These are phyloP conservation scores for Cantharis rustica DNA, from an alignment of 2,888 invertebrate species.

Conservation along the genomic window DNA sequence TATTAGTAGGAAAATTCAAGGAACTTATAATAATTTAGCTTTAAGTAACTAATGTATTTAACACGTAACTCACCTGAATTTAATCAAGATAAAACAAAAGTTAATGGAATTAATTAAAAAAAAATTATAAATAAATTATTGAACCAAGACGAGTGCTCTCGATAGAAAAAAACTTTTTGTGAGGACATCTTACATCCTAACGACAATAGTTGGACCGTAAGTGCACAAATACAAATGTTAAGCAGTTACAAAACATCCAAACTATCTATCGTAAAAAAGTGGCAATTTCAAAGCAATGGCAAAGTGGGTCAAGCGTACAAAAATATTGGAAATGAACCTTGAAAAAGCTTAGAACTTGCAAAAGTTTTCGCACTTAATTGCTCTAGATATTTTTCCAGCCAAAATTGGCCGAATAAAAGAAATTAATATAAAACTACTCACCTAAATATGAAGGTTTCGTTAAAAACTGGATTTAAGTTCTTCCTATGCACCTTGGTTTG, in stretches of 20 bases:
- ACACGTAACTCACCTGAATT: background rate
- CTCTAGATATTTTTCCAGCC: background rate
- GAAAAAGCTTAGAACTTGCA: background rate
- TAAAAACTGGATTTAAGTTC: slow-evolving; percentile 80
- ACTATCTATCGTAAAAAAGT: background rate
- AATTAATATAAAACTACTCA: slow-evolving; percentile 43
- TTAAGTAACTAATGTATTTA: background rate
- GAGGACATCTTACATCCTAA: background rate
- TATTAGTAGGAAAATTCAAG: background rate
- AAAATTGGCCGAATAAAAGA: background rate
- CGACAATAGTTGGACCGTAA: background rate
- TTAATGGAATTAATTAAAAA: background rate
- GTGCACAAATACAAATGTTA: background rate
- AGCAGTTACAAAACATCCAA: background rate
- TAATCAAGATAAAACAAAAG: background rate
- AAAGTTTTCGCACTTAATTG: background rate
- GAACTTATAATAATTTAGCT: background rate
- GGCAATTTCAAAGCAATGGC: background rate
- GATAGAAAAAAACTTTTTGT: background rate
- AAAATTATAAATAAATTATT: background rate
- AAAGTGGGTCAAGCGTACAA: background rate
- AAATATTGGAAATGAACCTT: background rate
- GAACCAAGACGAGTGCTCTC: background rate
- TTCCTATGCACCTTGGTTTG: slow-evolving; percentile 84
- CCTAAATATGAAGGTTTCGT: slow-evolving; percentile 85